Evolutionary conservation across 2,113 vertebrate genomes (phyloP).

Genomic region (Heterotilapia buettikoferi): DNA sequence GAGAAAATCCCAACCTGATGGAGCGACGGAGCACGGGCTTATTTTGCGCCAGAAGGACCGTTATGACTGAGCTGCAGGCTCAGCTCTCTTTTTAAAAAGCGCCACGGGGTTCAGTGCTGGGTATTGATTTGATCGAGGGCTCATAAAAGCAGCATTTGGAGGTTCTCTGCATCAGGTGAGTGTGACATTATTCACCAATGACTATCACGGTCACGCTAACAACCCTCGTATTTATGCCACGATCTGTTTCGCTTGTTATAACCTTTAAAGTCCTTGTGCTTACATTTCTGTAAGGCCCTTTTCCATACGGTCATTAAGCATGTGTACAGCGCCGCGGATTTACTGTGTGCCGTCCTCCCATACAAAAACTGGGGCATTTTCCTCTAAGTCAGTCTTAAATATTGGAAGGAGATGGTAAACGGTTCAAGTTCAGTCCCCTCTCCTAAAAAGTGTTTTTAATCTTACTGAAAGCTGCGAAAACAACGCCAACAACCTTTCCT

Average conservation of each 20-base stretch:
- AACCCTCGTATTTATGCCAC: background rate
- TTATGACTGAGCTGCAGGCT: background rate
- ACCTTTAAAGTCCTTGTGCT: background rate
- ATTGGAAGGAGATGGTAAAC: background rate
- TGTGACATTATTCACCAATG: background rate
- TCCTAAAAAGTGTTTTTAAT: background rate
- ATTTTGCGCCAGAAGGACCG: background rate
- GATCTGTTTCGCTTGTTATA: background rate
- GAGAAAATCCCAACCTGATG: background rate
- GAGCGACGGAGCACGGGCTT: background rate
- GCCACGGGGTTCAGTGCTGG: background rate
- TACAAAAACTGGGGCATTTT: background rate
- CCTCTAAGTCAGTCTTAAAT: background rate
- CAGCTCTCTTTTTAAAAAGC: background rate
- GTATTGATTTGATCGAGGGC: background rate
- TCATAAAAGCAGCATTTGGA: background rate
- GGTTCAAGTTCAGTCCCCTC: background rate
- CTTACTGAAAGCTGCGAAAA: background rate
- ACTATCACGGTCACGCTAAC: background rate
- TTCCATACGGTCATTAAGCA: background rate
- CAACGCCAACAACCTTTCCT: background rate
- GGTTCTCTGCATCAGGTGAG: conserved; percentile 49
- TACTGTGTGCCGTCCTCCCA: background rate
- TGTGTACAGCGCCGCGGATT: background rate
- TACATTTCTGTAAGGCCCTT: background rate